Percentiles rank a stretch among this genome's conserved stretches.
phyloP scores from a whole-genome alignment of 2,888 invertebrate genomes.

The Aphodius granarius region DNA sequence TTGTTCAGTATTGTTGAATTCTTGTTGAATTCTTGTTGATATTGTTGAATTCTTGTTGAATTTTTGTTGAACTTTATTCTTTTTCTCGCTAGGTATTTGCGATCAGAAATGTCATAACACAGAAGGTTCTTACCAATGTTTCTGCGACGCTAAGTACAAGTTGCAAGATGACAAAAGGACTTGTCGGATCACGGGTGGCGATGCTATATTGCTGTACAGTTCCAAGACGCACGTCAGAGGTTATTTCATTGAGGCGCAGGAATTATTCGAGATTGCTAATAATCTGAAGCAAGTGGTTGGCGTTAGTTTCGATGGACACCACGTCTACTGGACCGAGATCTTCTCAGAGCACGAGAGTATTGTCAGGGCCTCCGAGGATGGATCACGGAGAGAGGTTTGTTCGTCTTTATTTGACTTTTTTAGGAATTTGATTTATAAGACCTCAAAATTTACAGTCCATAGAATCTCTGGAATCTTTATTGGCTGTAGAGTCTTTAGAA shows the following conservation, averaged over 20 bases:
- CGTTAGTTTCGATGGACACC: conserved; percentile 69
- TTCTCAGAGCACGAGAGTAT: conserved; percentile 72
- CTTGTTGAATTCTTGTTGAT: too few species aligned
- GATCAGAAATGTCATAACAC: conserved; percentile 69
- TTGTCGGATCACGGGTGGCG: conserved; percentile 61
- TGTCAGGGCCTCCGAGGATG: conserved; percentile 64
- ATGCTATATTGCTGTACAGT: conserved; percentile 70
- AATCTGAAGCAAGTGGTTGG: conserved; percentile 65
- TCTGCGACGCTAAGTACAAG: conserved; percentile 63
- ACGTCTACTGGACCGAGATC: conserved; percentile 79
- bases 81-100: conserved; percentile 56
- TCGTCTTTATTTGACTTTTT: not conserved
- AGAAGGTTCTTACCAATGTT: conserved; percentile 62
- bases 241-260: conserved; percentile 60
- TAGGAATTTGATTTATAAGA: too few species aligned
- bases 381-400: conserved; percentile 60
- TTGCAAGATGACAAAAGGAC: conserved; percentile 57
- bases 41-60: too few species aligned
- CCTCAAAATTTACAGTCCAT: too few species aligned
- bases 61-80: not conserved
- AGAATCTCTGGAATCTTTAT: too few species aligned
- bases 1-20: too few species aligned
- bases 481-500: not conserved
- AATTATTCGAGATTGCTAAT: conserved; percentile 56
- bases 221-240: conserved; percentile 67